These are phyloP conservation scores for Perognathus longimembris DNA, from an alignment of 2,113 vertebrate species.

Conservation along the genomic window DNA sequence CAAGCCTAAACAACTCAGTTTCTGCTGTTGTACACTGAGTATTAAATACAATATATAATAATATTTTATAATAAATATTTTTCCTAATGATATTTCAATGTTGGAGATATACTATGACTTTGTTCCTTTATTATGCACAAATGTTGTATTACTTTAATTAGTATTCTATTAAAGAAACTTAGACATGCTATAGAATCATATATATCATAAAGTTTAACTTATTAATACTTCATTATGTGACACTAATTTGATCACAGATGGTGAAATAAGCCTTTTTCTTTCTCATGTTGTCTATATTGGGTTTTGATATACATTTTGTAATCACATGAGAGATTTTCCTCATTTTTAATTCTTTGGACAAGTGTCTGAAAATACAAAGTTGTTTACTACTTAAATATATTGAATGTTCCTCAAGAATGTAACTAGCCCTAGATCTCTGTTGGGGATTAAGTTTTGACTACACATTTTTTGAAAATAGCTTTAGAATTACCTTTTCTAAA, in stretches of 20 bases:
- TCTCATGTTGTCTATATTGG: not conserved
- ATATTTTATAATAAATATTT: not conserved
- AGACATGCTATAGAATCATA: not conserved
- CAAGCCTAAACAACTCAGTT: not conserved
- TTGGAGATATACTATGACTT: not conserved
- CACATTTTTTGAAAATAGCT: no score
- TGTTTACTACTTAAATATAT: not conserved
- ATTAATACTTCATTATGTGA: not conserved
- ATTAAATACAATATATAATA: no score
- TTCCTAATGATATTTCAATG: not conserved
- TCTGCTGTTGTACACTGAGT: not conserved
- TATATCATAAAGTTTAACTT: not conserved
- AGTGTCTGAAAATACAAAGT: not conserved
- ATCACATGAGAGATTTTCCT: not conserved
- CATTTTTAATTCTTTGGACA: no score
- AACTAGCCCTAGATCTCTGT: no score
- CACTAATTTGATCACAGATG: not conserved
- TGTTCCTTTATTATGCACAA: not conserved
- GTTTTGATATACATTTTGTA: not conserved
- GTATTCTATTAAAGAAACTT: not conserved
- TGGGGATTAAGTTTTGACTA: no score
- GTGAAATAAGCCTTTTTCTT: not conserved
- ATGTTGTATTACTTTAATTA: not conserved
- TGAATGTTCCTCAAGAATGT: rapidly evolving
- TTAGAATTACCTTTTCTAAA: no score